Base-by-base conservation (phyloP, 2,888 invertebrate genomes). In the Cetonia aurata region DNA sequence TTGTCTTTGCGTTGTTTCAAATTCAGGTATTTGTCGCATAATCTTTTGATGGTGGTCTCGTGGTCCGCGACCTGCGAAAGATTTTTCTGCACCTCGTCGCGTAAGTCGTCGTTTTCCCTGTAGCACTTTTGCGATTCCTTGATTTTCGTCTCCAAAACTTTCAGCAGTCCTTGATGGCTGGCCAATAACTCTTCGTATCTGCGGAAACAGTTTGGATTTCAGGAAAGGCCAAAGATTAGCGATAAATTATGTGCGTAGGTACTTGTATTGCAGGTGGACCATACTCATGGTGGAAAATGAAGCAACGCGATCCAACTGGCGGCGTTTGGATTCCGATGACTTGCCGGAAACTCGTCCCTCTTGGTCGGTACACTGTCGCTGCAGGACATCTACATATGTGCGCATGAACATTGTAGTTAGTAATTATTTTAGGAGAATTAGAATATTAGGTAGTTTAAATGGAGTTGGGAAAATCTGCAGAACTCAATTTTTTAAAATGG, bases 241-340 rank as follows among this genome's bases (percentile, higher is more conserved):
- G 37, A 67, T 67, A 67, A 67, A 19, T 19, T 37, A 25, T 25
- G 4, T 15, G 13, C 52, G 8, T 13, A 68, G 8, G 25, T 78
- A 88, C 87, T 88, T 87, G 76, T 86, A 87, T 75, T 88, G 88
- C 12, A 88, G 80, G 77, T 87, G 86, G 6, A 87, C 86, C 74
- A 88, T 85, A 79, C 87, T 88, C 83, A 86, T 85, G 1, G 87
- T 86, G 0, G 88, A 87, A 84, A 86, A 86, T n/a, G 87, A 84
- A 44, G 85, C 83, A 8, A 82, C 77, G 6, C 82, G 71, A 66
- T 83, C 82, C 3, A 82, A 77, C 66, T 79, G 81, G 70, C 25
- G 25, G 25, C 77, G 82, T 66, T 77, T 80, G 3, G 82, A 75
- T 3, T 80, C 33, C 17, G 71, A 69, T 53, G 25, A 25, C 4